Conservation (phyloP, 1,140 invertebrate genomes). For the Orussus abietinus region DNA sequence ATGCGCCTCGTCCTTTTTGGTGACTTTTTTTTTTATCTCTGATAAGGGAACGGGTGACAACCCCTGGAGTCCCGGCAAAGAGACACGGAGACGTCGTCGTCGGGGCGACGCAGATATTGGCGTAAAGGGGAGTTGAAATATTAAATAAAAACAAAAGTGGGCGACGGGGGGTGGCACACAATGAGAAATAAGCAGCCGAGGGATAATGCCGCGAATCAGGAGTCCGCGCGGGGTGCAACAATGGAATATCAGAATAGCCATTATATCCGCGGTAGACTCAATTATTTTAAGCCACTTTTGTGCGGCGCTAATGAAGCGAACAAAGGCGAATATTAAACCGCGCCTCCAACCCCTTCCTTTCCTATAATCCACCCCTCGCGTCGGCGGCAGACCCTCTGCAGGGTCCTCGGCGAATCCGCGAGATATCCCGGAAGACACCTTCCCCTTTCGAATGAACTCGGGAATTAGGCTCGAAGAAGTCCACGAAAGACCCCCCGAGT, state of each 20-base stretch:
- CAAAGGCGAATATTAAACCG: slow-evolving; percentile 44
- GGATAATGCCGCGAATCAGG: slow-evolving; percentile 27
- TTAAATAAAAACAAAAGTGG: slow-evolving; percentile 32
- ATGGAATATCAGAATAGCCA: slow-evolving; percentile 45
- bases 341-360: slow-evolving; percentile 10
- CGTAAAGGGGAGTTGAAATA: slow-evolving; percentile 25
- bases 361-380: slow-evolving; percentile 19
- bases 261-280: slow-evolving; percentile 43
- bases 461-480: too few relatives aligned
- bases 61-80: too few relatives aligned
- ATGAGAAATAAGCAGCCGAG: slow-evolving; percentile 30
- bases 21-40: too few relatives aligned
- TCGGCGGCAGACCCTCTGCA: too few relatives aligned
- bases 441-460: too few relatives aligned
- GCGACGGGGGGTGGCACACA: slow-evolving; percentile 16
- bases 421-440: too few relatives aligned
- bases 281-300: slow-evolving; percentile 52
- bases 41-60: too few relatives aligned
- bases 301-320: slow-evolving; percentile 45
- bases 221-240: slow-evolving; percentile 31
- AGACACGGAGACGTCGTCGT: too few relatives aligned
- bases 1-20: too few relatives aligned
- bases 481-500: too few relatives aligned
- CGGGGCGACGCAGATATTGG: not conserved
- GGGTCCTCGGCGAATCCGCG: too few relatives aligned